phyloP scores from a whole-genome alignment of 1,140 invertebrate genomes.

The Colletes gigas region DNA sequence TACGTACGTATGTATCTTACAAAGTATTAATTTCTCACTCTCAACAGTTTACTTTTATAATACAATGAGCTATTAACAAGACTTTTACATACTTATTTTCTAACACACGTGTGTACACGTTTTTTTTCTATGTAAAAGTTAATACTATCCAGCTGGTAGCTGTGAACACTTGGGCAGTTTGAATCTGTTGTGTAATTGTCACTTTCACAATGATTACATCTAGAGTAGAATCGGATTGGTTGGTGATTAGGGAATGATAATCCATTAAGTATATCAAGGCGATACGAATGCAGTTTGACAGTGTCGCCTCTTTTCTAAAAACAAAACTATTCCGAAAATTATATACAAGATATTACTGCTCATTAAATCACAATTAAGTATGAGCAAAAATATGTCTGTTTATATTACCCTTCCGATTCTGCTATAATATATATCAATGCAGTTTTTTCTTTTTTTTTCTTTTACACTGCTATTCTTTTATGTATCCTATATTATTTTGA shows the following conservation, averaged over 20 bases:
- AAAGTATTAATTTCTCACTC: slow-evolving; percentile 45
- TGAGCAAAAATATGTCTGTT: neutral
- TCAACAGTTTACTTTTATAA: slow-evolving; percentile 51
- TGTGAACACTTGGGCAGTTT: slow-evolving; percentile 79
- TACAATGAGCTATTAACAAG: slow-evolving; percentile 56
- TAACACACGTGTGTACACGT: slow-evolving; percentile 26
- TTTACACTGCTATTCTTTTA: neutral
- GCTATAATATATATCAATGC: slow-evolving; percentile 1
- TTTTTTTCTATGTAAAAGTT: slow-evolving; percentile 58
- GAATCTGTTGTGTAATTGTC: slow-evolving; percentile 61
- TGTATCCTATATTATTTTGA: neutral
- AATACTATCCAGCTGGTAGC: slow-evolving; percentile 65
- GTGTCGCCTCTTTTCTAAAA: neutral
- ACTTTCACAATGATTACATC: slow-evolving; percentile 49
- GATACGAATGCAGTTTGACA: neutral
- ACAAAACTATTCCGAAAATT: neutral
- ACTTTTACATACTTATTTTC: slow-evolving; percentile 52
- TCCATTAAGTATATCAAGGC: neutral
- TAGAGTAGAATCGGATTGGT: slow-evolving; percentile 45
- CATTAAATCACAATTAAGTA: neutral
- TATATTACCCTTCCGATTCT: slow-evolving; percentile 6
- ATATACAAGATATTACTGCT: neutral
- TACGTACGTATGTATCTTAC: slow-evolving; percentile 39
- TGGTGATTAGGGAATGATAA: neutral
- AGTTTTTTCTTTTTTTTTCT: slow-evolving; percentile 18